A percentile compares a stretch with the other conserved stretches of the same genome.
Evolutionary conservation across 2,797 vertebrate genomes (phyloP).

Genomic region (Rhabdophis nuchalis): DNA sequence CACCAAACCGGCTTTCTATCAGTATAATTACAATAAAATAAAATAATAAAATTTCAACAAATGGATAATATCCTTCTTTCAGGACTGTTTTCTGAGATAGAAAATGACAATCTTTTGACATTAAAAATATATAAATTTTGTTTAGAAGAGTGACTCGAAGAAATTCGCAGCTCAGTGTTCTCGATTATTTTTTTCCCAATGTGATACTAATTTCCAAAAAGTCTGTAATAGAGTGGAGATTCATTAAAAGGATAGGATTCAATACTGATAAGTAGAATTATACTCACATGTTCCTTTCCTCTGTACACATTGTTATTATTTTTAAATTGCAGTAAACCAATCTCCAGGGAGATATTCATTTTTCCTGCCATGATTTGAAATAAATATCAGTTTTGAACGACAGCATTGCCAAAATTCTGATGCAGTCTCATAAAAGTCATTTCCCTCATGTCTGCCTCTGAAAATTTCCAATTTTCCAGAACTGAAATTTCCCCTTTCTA

Average conservation of each 20-base stretch:
- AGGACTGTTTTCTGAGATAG: constrained; percentile 10
- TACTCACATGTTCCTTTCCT: background rate
- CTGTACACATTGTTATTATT: no score
- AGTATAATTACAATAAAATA: background rate
- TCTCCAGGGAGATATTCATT: background rate
- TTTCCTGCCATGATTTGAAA: background rate
- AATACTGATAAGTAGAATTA: background rate
- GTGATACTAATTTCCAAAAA: constrained; percentile 39
- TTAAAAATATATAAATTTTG: constrained; percentile 1
- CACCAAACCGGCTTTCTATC: background rate
- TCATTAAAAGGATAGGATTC: constrained; percentile 12
- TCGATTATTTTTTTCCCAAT: constrained; percentile 30
- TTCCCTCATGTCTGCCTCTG: background rate
- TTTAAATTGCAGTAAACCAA: background rate
- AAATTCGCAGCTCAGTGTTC: constrained; percentile 21
- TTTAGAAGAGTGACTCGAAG: constrained; percentile 29
- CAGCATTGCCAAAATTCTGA: background rate
- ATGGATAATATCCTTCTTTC: constrained; percentile 14
- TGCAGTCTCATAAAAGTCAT: background rate
- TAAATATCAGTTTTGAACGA: background rate
- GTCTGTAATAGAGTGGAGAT: constrained; percentile 24
- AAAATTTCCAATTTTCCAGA: background rate
- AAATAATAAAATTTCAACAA: background rate
- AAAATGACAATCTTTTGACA: constrained; percentile 1
- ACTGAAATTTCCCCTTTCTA: background rate